These are phyloP conservation scores for Brachionus plicatilis DNA, from an alignment of 1,140 invertebrate species.

Conservation along the genomic window DNA sequence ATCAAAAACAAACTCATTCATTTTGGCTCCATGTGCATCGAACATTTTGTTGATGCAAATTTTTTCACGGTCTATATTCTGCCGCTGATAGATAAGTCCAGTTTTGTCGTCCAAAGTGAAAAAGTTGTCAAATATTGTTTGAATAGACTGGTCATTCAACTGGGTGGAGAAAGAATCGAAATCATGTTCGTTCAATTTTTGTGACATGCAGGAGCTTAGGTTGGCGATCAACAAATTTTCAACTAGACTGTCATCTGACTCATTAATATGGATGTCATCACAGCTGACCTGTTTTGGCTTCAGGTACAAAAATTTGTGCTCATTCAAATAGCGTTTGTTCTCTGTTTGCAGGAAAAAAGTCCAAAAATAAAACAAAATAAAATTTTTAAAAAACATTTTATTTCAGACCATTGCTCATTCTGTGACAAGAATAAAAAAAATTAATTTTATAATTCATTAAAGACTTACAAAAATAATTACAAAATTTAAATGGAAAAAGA, in stretches of 20 bases:
- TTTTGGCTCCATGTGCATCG: neutral
- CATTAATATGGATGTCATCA: neutral
- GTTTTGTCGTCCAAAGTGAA: neutral
- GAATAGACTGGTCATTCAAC: neutral
- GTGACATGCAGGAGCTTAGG: neutral
- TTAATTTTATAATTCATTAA: neutral
- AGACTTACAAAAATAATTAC: neutral
- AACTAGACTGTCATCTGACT: neutral
- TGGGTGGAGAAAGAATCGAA: neutral
- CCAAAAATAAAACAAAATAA: neutral
- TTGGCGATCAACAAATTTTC: neutral
- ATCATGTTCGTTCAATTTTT: neutral
- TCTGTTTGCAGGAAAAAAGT: neutral
- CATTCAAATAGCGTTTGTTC: neutral
- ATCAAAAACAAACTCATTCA: neutral
- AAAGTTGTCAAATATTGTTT: neutral
- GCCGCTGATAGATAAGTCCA: neutral
- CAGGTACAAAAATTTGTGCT: neutral
- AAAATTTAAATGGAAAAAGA: neutral
- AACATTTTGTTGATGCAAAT: neutral
- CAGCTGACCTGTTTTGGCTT: neutral
- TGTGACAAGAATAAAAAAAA: neutral
- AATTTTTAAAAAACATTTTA: neutral
- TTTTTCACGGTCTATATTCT: neutral
- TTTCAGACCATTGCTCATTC: neutral